These are phyloP conservation scores for Chunga burmeisteri DNA, from an alignment of 2,113 vertebrate genomes.

Conservation along the genomic window DNA sequence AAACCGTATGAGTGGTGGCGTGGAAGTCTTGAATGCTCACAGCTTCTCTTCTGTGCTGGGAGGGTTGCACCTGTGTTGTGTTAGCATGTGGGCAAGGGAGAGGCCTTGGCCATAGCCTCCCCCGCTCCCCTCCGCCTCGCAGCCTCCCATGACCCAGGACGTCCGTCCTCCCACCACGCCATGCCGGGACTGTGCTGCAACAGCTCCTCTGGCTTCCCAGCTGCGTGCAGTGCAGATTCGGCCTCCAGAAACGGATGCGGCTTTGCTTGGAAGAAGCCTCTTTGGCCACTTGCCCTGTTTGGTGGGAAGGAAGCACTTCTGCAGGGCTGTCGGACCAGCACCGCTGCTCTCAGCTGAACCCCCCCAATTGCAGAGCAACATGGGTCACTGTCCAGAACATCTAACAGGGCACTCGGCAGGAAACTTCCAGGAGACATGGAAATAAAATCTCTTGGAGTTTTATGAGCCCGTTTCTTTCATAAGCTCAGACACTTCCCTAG, in stretches of 20 bases:
- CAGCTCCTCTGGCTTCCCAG: not conserved
- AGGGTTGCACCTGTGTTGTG: not conserved
- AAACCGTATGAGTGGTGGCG: fast-evolving
- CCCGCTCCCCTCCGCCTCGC: not conserved
- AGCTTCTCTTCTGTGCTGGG: not conserved
- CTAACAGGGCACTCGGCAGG: not conserved
- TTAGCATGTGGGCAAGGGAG: fast-evolving
- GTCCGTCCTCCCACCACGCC: fast-evolving
- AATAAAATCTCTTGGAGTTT: not conserved
- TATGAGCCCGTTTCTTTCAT: not conserved
- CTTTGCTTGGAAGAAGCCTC: not conserved
- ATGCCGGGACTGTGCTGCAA: too few species aligned
- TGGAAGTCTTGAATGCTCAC: not conserved
- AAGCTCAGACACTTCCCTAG: not conserved
- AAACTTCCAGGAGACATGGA: not conserved
- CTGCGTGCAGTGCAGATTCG: fast-evolving
- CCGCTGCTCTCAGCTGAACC: not conserved
- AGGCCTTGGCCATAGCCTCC: not conserved
- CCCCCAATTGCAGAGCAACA: not conserved
- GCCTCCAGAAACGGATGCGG: not conserved
- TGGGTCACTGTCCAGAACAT: not conserved
- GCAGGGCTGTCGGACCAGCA: not conserved
- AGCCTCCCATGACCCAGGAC: not conserved
- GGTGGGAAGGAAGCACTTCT: not conserved
- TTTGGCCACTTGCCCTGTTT: not conserved